Base-by-base conservation (phyloP, 2,797 vertebrate genomes). In the Pelobates cultripes region DNA sequence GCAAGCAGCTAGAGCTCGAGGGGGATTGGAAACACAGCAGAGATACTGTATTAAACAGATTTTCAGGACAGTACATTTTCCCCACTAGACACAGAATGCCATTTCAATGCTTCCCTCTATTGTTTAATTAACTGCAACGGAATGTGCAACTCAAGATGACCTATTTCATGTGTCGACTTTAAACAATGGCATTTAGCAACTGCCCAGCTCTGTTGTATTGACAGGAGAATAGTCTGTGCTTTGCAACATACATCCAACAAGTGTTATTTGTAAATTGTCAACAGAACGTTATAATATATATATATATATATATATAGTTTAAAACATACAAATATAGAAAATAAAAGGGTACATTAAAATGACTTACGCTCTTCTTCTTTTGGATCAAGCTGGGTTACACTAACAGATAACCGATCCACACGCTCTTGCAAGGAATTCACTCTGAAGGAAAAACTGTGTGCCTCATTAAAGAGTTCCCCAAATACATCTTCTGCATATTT, bases 401-500 rank as follows among this genome's bases (percentile, higher is more conserved):
- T 98, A 91, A 99, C 94, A 88, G 98, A 99, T 81, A 99, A 94
- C 61, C 97, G 96, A 89, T 99, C 98, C 88, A 99, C 97, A 0
- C 98, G 95, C 89, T 99, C 98, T 89, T 99, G 98, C 73, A 99
- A 93, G 43, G 98, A 97, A 89, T 99, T 99, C 85, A 99, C 97
- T 93, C 98, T 94, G 91, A 99, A 99, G 75, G 97, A 99, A 92
- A 99, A 99, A 87, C 97, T 93, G 90, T 99, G 97, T 69, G 98
- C 97, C 92, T 99, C 98, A 60, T 97, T 98, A 92, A 99, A 99
- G 81, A 99, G 95, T 89, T 99, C 97, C 85, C 98, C 98, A 88
- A 99, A 99, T 89, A 99, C 93, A 89, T 99, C 97, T 93, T 99
- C 98, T 85, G 98, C 98, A 95, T 99, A 98, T 95, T 99, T 99